phyloP scores from a whole-genome alignment of 2,113 vertebrate genomes.

The Empidonax traillii region DNA sequence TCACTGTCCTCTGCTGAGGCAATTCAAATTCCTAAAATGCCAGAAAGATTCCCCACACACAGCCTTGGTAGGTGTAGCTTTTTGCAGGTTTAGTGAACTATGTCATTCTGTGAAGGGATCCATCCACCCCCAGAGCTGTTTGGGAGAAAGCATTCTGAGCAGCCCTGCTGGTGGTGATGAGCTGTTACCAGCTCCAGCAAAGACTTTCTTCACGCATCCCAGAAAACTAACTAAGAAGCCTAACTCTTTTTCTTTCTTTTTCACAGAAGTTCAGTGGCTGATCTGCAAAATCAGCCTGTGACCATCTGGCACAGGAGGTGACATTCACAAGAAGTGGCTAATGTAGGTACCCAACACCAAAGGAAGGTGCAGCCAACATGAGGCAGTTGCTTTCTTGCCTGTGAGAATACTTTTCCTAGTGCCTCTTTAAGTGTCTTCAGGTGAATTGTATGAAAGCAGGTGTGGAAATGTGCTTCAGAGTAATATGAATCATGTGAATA shows the following conservation, averaged over 20 bases:
- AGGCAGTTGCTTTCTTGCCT: background rate
- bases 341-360: background rate
- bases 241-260: background rate
- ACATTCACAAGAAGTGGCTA: background rate
- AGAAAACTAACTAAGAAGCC: background rate
- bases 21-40: background rate
- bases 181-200: background rate
- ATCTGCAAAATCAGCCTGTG: background rate
- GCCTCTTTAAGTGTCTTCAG: background rate
- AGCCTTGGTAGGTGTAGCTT: background rate
- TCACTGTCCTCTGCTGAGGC: background rate
- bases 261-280: background rate
- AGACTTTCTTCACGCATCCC: background rate
- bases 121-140: background rate
- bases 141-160: fast-evolving
- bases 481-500: background rate
- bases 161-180: background rate
- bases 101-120: background rate
- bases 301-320: background rate
- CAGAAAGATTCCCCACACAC: background rate
- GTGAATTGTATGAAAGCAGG: background rate
- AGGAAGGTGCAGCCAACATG: fast-evolving
- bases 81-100: background rate
- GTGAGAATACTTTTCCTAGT: background rate
- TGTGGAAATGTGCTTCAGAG: background rate